Evolutionary conservation across 1,140 invertebrate species (phyloP).

Genomic region (Leptinotarsa lineolata): DNA sequence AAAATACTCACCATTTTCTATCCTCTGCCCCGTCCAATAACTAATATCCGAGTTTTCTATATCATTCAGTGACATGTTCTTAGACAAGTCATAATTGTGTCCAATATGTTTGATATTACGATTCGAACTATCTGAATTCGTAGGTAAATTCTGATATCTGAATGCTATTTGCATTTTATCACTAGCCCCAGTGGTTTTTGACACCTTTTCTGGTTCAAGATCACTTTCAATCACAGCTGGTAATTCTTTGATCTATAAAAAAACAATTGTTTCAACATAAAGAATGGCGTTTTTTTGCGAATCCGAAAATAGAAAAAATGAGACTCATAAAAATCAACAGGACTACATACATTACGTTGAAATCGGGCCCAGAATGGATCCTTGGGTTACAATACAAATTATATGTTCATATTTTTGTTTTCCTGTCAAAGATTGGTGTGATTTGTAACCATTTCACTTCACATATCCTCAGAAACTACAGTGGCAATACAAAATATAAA

Average conservation of each 20-base stretch:
- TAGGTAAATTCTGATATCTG: conserved; percentile 77
- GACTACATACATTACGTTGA: too few relatives aligned
- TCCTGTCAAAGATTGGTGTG: too few relatives aligned
- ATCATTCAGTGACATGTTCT: conserved; percentile 66
- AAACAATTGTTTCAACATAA: conserved; percentile 14
- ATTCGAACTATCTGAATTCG: conserved; percentile 35
- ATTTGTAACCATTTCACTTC: too few relatives aligned
- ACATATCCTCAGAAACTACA: too few relatives aligned
- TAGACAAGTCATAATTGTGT: conserved; percentile 80
- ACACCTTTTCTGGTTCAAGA: conserved; percentile 41
- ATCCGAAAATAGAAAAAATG: neutral
- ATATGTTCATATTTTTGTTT: too few relatives aligned
- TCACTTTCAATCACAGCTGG: conserved; percentile 56
- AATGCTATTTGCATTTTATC: conserved; percentile 83
- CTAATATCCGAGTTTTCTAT: conserved; percentile 61
- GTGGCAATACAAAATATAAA: too few relatives aligned
- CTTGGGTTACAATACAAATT: too few relatives aligned
- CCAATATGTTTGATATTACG: conserved; percentile 59
- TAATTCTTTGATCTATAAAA: conserved; percentile 53
- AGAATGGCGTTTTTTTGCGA: neutral
- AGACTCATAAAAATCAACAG: too few relatives aligned
- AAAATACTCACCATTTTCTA: conserved; percentile 42
- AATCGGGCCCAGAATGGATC: too few relatives aligned
- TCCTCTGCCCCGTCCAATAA: conserved; percentile 57
- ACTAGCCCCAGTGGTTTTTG: conserved; percentile 54